Percentiles rank a stretch among this genome's conserved stretches.
Evolutionary conservation across 1,140 invertebrate genomes (phyloP).

Genomic region (Eumaeus atala): DNA sequence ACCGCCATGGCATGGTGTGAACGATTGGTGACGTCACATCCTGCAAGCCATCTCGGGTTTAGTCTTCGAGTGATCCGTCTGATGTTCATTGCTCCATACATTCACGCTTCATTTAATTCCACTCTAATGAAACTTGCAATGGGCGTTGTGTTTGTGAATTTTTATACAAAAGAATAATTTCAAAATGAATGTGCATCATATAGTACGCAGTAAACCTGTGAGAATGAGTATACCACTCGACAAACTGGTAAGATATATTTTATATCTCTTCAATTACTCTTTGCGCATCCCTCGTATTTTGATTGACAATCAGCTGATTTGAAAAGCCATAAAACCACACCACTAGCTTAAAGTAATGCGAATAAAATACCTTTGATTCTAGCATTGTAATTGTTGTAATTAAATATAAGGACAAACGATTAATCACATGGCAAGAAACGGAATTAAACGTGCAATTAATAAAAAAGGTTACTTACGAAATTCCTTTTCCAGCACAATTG

Average conservation of each 20-base stretch:
- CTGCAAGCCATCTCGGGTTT: slow-evolving; percentile 33
- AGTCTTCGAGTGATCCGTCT: slow-evolving; percentile 46
- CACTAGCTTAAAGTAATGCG: no score
- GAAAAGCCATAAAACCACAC: background rate
- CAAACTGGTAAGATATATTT: slow-evolving; percentile 41
- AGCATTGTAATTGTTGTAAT: no score
- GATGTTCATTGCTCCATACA: slow-evolving; percentile 30
- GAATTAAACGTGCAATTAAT: background rate
- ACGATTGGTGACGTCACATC: slow-evolving; percentile 57
- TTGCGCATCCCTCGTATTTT: no score
- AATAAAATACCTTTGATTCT: no score
- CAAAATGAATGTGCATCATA: slow-evolving; percentile 58
- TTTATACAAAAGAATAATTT: no score
- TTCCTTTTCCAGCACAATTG: slow-evolving; percentile 35
- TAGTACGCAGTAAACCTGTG: slow-evolving; percentile 38
- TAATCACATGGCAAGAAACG: no score
- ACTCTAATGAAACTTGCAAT: background rate
- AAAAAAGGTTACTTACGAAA: slow-evolving; percentile 19
- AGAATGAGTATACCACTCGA: slow-evolving; percentile 40
- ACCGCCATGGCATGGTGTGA: slow-evolving; percentile 39
- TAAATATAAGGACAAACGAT: no score
- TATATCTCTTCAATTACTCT: no score
- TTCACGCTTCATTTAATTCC: background rate
- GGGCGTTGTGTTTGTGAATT: slow-evolving; percentile 3
- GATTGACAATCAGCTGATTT: slow-evolving; percentile 46